Base-by-base conservation (phyloP, 1,140 invertebrate species). In the Oppia nitens region DNA sequence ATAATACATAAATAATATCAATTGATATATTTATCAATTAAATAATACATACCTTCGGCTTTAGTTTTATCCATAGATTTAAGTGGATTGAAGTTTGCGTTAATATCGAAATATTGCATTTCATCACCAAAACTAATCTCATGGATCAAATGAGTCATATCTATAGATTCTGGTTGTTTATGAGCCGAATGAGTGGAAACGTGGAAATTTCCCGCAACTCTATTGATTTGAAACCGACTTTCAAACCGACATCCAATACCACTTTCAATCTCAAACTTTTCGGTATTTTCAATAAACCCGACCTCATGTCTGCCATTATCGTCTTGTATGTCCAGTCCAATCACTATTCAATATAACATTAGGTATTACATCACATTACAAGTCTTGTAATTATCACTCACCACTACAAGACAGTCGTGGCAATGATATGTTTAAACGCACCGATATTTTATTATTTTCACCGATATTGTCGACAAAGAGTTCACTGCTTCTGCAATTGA, bases 271-370 rank as follows among this genome's bases (percentile, higher is more conserved):
- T 73, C 72, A 24, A 64, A 68, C 65, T 80, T 81, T 14, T 71
- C 65, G 12, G 74, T 79, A 64, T 80, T 76, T 59, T 79, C 76
- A 26, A 78, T 69, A 69, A 78, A 79, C 12, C 79, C 79, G 21
- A 81, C 79, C 68, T 81, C 79, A 70, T 81, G 79, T 60, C 79
- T 65, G 1, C 79, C 79, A 68, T 78, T 73, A 58, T 81, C 78
- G 72, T 81, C 79, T 67, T 81, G 78, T 60, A 81, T 80, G 64
- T 81, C 79, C 32, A 81, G 65, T 24, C 79, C 79, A 52, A 79
- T 57, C 69, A 72, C 79, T 80, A 62, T 60, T 40, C 2, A 12
- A 28, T 61, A 55, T 49, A n/a, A n/a, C n/a, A n/a, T n/a, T n/a
- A n/a, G n/a, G n/a, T n/a, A n/a, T n/a, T n/a, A n/a, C n/a, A n/a